Evolutionary conservation across 2,888 invertebrate species (phyloP), one percentile per base, ranked within the genome.

Genomic region (Capitulum mitella): DNA sequence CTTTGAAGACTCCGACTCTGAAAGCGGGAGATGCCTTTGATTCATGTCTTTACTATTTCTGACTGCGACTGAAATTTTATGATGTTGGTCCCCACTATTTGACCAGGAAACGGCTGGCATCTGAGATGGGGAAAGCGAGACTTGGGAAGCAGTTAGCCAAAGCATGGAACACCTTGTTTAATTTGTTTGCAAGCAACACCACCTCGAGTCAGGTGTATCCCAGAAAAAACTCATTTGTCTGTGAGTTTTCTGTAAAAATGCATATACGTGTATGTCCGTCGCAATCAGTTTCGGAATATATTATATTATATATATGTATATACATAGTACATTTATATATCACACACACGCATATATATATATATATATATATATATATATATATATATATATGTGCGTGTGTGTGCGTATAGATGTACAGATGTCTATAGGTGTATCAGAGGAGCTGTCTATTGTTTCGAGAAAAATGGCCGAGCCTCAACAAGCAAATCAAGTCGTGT

Each of bases 311-410:
- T 51, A 51, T 51, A 51, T 51, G 19, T 51, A 51, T 51, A 51
- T 51, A 78, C 29, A 75, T 75, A 75, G 14, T 75, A 75, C 29
- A 75, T 75, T 29, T 75, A 75, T 75, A 75, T 75, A 75, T 75
- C 6, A 29, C 29, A 75, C 29, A 75, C 29, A 75, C 29, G 29
- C 29, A 75, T 75, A 75, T 75, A 75, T 32, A 61, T 32, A 74
- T 78, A 51, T 78, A 51, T 74, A 37, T 74, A 51, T 22, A 51
- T 19, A 51, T 22, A 19, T 51, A 10, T 51, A 51, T 22, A 51
- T 51, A 51, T 51, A 51, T 51, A 51, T 51, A 51, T 51, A 51
- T 51, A 51, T 51, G 19, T 51, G 19, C 19, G 19, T 51, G n/a
- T n/a, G n/a, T n/a, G n/a, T n/a, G n/a, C n/a, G n/a, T n/a, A 51